Conservation (phyloP, 2,888 invertebrate species). For the Epicampocera succincta region DNA sequence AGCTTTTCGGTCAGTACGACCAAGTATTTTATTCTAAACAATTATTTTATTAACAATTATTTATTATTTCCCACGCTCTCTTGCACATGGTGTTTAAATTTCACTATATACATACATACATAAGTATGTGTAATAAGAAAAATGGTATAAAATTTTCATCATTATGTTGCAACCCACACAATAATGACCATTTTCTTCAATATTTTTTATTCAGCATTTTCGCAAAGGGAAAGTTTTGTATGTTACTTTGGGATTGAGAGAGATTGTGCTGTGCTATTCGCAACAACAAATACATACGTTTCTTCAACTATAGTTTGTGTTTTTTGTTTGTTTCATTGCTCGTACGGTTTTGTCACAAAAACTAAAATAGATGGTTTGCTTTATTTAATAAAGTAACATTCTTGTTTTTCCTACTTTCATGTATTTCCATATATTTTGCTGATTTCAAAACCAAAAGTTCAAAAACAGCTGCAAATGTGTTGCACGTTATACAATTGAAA, state of each 20-base stretch:
- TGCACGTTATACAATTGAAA: constrained; percentile 48
- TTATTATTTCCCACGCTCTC: neutral
- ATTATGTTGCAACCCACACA: constrained; percentile 48
- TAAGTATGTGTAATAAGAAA: neutral
- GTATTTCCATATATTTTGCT: neutral
- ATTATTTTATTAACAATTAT: no score
- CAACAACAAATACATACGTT: no score
- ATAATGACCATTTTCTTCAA: constrained; percentile 16
- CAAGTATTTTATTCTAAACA: no score
- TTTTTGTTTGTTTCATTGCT: neutral
- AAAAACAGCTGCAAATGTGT: constrained; percentile 52
- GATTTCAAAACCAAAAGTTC: constrained; percentile 35
- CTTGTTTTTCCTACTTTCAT: constrained; percentile 1
- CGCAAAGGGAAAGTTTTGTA: constrained; percentile 33
- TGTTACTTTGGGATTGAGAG: neutral
- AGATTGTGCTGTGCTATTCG: constrained; percentile 23
- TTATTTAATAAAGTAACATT: constrained; percentile 27
- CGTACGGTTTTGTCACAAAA: constrained; percentile 12
- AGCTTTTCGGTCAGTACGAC: no score
- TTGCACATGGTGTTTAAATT: neutral
- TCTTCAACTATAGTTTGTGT: neutral
- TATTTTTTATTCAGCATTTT: constrained; percentile 10
- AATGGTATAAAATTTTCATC: constrained; percentile 24
- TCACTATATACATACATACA: no score
- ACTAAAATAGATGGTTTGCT: constrained; percentile 5